Evolutionary conservation across 2,888 invertebrate species (phyloP).

Genomic region (Machimus atricapillus): DNA sequence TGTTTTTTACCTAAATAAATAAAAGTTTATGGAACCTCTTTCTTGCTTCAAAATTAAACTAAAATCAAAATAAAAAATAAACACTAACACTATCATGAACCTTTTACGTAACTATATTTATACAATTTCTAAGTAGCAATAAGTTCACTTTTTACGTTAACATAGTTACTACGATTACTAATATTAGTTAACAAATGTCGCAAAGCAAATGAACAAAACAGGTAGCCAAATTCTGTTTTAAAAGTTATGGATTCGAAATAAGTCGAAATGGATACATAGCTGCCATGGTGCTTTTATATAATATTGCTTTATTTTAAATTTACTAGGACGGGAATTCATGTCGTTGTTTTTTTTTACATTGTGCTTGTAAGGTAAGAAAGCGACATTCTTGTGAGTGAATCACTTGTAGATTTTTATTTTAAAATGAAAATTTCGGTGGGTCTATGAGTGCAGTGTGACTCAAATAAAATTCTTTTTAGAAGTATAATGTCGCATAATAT

Average conservation of each 20-base stretch:
- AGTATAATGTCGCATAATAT: not conserved
- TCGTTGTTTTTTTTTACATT: not conserved
- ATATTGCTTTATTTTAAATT: not conserved
- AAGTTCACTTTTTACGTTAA: constrained; percentile 7
- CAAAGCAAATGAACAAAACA: not conserved
- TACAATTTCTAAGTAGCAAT: constrained; percentile 21
- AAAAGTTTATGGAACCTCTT: not conserved
- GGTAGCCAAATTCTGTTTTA: constrained; percentile 12
- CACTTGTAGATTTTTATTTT: not conserved
- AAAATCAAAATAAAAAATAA: not conserved
- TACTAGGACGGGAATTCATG: not conserved
- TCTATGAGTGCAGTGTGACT: not conserved
- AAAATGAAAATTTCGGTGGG: not conserved
- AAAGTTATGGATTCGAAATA: not conserved
- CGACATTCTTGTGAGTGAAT: not conserved
- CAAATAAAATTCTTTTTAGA: not conserved
- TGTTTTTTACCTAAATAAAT: not conserved
- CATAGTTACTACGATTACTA: not conserved
- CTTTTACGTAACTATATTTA: constrained; percentile 13
- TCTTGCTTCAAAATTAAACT: not conserved
- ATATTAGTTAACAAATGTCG: constrained; percentile 10
- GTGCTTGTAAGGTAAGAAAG: not conserved
- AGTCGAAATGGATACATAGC: constrained; percentile 5
- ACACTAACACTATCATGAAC: constrained; percentile 29
- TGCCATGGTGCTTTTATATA: not conserved